Base-by-base conservation (phyloP, 2,113 vertebrate species). In the Gymnogyps californianus region DNA sequence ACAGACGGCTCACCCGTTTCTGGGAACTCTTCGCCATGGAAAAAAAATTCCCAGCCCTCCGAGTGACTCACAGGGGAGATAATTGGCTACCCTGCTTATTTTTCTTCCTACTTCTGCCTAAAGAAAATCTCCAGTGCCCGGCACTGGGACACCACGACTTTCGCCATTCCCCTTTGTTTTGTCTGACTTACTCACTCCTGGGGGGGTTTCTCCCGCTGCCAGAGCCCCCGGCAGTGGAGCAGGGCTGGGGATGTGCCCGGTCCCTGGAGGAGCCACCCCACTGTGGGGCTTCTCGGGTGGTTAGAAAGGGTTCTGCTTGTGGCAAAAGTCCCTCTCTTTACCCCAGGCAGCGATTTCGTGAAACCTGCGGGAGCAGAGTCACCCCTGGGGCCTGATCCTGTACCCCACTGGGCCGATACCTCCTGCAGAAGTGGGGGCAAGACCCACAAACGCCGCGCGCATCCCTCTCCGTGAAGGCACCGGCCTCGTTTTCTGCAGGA, bases 61-160 rank as follows among this genome's bases (percentile, higher is more conserved):
- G 29, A 90, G 51, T 94, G 97, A 96, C 87, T 97, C 97, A 96
- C 6, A 8, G 67, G 64, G 92, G 64, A 76, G 76, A 86, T 90
- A 90, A 91, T 65, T 93, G 92, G 57, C 89, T 59, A 40, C 92
- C 87, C 25, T 24, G 12, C 71, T 86, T 78, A 47, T 74, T 94
- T 95, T 93, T 79, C 71, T 90, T 93, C 76, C 49, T 77, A 12
- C 62, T 92, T 44, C 44, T 80, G 88, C 78, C 89, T 90, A 44
- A 83, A 80, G 95, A 92, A 96, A 80, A 32, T 75, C 28, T 51
- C 62, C 86, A 89, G 79, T 13, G 58, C 71, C 75, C 9, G 5
- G 47, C 89, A 47, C 76, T 69, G 86, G 86, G 89, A 80, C 71
- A 80, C 89, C 83, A 72, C n/a, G 2, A 28, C 71, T 88, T 85